Conservation (phyloP, 2,888 invertebrate species). For the Callimorpha dominula region DNA sequence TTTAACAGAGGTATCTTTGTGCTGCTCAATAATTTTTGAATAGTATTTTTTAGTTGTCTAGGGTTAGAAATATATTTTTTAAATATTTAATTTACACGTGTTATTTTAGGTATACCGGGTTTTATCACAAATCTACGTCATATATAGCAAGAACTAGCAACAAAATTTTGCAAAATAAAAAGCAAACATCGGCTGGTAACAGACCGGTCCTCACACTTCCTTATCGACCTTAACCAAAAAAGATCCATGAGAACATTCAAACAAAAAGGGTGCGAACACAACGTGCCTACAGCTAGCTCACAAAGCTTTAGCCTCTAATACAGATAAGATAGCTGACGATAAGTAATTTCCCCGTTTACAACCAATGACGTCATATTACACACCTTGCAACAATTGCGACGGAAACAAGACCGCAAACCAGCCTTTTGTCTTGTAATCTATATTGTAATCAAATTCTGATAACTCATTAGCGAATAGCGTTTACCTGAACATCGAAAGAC, state of each 20-base stretch:
- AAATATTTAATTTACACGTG: background rate
- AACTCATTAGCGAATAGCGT: conserved; percentile 30
- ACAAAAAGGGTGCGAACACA: conserved; percentile 70
- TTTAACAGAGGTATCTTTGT: too few relatives aligned
- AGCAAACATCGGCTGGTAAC: conserved; percentile 38
- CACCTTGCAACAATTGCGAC: conserved; percentile 29
- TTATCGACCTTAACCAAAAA: conserved; percentile 74
- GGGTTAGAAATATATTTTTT: too few relatives aligned
- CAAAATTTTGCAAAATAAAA: conserved; percentile 21
- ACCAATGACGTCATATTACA: conserved; percentile 45
- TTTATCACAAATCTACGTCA: background rate
- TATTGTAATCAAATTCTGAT: conserved; percentile 25
- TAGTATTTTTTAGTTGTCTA: too few relatives aligned
- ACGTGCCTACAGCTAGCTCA: conserved; percentile 59
- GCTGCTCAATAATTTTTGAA: too few relatives aligned
- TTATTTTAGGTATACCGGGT: too few relatives aligned
- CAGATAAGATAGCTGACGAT: conserved; percentile 61
- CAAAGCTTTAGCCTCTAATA: conserved; percentile 60
- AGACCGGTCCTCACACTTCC: conserved; percentile 67
- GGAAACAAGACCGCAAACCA: conserved; percentile 5
- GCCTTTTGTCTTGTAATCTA: conserved; percentile 22
- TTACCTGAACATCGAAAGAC: background rate
- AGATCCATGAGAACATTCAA: conserved; percentile 59
- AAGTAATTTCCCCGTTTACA: conserved; percentile 46
- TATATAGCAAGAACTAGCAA: background rate